Percentiles rank a stretch among this genome's conserved stretches.
These are phyloP conservation scores for Centropus unirufus DNA, from an alignment of 2,113 vertebrate genomes.

Conservation along the genomic window DNA sequence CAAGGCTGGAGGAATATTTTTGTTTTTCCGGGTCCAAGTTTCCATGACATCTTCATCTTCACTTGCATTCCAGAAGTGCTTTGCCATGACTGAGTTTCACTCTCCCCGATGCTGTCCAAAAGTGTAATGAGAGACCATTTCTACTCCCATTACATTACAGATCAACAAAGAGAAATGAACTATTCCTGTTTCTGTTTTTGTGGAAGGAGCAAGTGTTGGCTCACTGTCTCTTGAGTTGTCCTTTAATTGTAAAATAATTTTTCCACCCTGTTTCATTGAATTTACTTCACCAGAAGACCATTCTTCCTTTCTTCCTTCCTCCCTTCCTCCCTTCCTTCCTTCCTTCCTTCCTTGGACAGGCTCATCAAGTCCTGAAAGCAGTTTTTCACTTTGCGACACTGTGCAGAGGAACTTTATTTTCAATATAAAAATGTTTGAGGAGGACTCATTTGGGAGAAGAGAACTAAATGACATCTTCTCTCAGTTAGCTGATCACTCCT, in stretches of 20 bases:
- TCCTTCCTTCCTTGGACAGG: neutral
- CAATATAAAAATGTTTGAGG: neutral
- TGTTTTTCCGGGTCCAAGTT: neutral
- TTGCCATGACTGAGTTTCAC: slow-evolving; percentile 18
- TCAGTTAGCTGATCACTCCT: neutral
- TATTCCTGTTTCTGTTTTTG: neutral
- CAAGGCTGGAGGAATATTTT: slow-evolving; percentile 31
- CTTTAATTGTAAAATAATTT: neutral
- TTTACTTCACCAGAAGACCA: neutral
- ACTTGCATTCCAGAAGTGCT: slow-evolving; percentile 41
- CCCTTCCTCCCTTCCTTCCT: too few species aligned
- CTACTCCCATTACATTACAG: neutral
- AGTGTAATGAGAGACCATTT: neutral
- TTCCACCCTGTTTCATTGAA: neutral
- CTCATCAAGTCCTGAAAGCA: neutral
- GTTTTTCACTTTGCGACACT: neutral
- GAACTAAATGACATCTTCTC: neutral
- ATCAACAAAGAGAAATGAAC: neutral
- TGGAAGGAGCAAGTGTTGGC: neutral
- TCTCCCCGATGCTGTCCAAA: neutral
- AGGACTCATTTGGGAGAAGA: neutral
- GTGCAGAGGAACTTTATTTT: neutral
- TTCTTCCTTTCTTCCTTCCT: neutral
- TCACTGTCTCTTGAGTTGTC: neutral
- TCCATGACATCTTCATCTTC: slow-evolving; percentile 40